Conservation (phyloP, 2,797 vertebrate species). For the Falco rusticolus region DNA sequence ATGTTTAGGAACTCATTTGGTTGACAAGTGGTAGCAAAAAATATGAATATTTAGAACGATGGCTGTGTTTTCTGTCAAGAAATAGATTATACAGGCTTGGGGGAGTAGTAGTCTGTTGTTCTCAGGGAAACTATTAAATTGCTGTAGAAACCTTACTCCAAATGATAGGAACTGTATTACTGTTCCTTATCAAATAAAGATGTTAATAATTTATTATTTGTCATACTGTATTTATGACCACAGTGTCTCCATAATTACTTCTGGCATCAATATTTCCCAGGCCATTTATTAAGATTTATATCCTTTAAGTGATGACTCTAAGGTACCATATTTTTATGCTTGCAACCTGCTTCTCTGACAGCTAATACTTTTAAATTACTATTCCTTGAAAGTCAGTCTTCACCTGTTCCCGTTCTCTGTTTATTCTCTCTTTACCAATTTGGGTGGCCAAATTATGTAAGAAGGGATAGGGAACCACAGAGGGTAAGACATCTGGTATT, state of each 20-base stretch:
- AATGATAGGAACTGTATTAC: not conserved
- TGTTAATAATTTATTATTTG: constrained; percentile 6
- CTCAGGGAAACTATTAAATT: not conserved
- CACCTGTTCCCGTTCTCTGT: not conserved
- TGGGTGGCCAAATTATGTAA: not conserved
- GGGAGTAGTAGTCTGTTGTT: not conserved
- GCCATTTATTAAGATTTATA: not conserved
- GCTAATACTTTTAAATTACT: not conserved
- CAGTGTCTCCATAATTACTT: not conserved
- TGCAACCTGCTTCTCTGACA: not conserved
- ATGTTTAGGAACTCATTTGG: not conserved
- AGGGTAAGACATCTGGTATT: not conserved
- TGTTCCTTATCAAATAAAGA: constrained; percentile 32
- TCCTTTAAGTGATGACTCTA: not conserved
- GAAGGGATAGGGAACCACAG: not conserved
- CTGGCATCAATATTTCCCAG: constrained; percentile 11
- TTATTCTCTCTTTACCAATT: not conserved
- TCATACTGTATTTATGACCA: not conserved
- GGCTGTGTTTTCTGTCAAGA: constrained; percentile 1
- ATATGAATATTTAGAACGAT: not conserved
- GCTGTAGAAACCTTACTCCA: not conserved
- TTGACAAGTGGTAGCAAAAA: constrained; percentile 7
- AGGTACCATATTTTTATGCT: not conserved
- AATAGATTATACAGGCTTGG: not conserved
- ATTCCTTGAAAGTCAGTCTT: not conserved